A percentile compares a stretch with the other conserved stretches of the same genome.
Conservation (phyloP, 2,888 invertebrate species). For the Cosmia pyralina region DNA sequence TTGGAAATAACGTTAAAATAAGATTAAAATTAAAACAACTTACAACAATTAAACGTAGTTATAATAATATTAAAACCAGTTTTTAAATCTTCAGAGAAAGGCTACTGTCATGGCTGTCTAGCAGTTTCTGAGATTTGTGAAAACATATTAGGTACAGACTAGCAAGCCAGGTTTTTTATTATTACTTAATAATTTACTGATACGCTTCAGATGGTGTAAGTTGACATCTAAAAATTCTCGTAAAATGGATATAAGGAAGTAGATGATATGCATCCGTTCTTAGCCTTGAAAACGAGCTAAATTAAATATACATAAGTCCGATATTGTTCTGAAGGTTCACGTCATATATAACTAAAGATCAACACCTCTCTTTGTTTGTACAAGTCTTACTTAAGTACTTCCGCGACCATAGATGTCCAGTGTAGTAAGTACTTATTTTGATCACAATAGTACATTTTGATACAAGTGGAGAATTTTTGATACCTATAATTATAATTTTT, state of each 20-base stretch:
- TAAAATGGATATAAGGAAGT: conserved; percentile 1
- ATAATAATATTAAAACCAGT: not conserved
- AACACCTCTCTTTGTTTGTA: not conserved
- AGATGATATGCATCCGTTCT: not conserved
- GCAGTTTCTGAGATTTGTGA: not conserved
- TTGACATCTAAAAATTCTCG: not conserved
- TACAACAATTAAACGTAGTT: no score
- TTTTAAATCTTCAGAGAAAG: not conserved
- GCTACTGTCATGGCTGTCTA: not conserved
- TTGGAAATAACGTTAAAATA: no score
- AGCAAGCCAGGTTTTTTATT: not conserved
- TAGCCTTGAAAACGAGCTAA: conserved; percentile 24
- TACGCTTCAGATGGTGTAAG: not conserved
- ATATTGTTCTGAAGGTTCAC: conserved; percentile 6
- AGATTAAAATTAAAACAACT: no score
- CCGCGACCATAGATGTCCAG: not conserved
- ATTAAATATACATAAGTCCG: conserved; percentile 1
- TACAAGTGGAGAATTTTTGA: no score
- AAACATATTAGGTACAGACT: not conserved
- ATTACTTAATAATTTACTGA: no score
- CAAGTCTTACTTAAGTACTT: not conserved
- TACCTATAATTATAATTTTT: no score
- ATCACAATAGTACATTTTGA: no score
- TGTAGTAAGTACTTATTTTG: not conserved
- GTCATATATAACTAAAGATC: not conserved